Conservation (phyloP, 2,797 vertebrate species). For the Centropyge bicolor region DNA sequence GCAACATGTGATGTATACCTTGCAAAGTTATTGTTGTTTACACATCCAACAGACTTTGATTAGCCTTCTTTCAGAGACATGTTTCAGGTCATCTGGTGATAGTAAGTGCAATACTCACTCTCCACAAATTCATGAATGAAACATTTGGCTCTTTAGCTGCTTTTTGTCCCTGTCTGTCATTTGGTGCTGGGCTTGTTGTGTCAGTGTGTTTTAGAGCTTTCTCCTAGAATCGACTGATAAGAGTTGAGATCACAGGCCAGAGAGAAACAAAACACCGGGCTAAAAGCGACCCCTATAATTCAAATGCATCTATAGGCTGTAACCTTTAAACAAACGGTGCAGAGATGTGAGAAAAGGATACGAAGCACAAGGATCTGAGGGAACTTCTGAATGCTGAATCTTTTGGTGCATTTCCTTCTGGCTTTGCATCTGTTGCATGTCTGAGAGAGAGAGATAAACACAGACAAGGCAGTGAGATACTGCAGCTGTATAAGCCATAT, state of each 20-base stretch:
- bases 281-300: background rate
- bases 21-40: no score
- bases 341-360: constrained; percentile 88
- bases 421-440: constrained; percentile 93
- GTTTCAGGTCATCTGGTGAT: no score
- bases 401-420: constrained; percentile 94
- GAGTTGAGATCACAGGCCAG: no score
- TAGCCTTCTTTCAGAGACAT: no score
- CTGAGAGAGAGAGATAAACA: constrained; percentile 77
- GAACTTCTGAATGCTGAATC: constrained; percentile 97
- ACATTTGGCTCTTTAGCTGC: background rate
- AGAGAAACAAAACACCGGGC: no score
- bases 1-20: no score
- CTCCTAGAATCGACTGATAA: no score
- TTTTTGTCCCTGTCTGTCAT: background rate
- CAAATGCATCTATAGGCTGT: background rate
- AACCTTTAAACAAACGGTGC: background rate
- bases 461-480: constrained; percentile 10
- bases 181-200: no score
- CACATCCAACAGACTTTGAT: no score
- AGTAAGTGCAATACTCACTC: no score
- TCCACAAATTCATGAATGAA: no score
- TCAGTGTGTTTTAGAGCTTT: no score
- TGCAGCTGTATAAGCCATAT: background rate
- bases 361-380: constrained; percentile 96